Evolutionary conservation across 2,113 vertebrate genomes (phyloP).

Genomic region (Megaceryle maxima): DNA sequence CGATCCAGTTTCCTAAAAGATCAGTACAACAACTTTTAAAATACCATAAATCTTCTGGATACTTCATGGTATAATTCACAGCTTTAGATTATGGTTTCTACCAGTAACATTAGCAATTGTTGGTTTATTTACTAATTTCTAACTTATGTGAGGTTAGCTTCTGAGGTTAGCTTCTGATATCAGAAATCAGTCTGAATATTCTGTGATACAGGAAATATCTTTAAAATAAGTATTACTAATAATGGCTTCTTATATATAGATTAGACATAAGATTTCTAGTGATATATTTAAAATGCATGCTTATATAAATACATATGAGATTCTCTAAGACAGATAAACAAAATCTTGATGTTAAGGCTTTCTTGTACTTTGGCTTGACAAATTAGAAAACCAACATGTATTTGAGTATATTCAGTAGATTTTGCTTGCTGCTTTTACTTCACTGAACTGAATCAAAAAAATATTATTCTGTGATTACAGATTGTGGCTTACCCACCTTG

Average conservation of each 20-base stretch:
- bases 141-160: background rate
- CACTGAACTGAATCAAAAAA: background rate
- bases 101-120: background rate
- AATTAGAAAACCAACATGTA: background rate
- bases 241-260: background rate
- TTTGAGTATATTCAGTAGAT: background rate
- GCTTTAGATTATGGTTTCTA: background rate
- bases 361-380: background rate
- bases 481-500: background rate
- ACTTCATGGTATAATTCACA: background rate
- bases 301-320: background rate
- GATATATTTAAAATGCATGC: background rate
- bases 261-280: background rate
- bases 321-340: background rate
- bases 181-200: background rate
- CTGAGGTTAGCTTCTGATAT: background rate
- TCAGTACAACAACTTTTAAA: background rate
- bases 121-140: background rate
- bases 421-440: background rate
- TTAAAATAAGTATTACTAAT: background rate
- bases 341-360: background rate
- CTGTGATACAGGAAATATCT: background rate
- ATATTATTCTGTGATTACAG: background rate
- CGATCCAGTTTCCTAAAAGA: background rate
- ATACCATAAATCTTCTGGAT: background rate